Evolutionary conservation across 2,113 vertebrate species (phyloP).

Genomic region (Cathartes aura): DNA sequence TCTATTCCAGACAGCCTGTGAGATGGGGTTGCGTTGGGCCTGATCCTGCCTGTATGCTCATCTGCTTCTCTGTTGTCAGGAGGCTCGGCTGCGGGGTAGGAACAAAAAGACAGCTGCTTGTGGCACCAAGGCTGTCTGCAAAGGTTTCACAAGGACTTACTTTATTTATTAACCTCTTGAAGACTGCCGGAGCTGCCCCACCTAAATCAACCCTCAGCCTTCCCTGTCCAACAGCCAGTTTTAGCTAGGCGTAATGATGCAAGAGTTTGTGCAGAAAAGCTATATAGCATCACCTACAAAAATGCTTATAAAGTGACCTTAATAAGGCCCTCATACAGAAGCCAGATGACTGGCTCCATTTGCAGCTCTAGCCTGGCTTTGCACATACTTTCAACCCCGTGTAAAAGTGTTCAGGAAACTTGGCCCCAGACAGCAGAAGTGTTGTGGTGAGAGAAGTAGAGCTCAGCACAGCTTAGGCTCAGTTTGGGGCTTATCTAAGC

Average conservation of each 20-base stretch:
- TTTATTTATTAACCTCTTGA: neutral
- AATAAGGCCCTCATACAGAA: neutral
- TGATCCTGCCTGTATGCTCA: neutral
- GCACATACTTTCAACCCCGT: accelerated
- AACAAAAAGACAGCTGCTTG: neutral
- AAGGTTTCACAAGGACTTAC: neutral
- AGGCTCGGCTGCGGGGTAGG: neutral
- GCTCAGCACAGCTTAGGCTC: neutral
- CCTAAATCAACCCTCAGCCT: neutral
- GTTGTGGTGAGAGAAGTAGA: neutral
- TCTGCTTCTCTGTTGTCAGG: neutral
- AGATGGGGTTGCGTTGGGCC: neutral
- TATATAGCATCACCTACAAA: neutral
- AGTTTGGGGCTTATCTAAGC: neutral
- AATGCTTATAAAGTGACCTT: neutral
- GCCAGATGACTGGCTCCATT: neutral
- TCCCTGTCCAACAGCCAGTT: neutral
- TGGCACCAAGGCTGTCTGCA: neutral
- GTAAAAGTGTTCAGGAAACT: neutral
- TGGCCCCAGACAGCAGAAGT: neutral
- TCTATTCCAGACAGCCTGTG: neutral
- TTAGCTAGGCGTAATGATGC: neutral
- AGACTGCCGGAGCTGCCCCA: neutral
- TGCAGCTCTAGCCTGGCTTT: neutral
- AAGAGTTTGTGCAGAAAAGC: neutral